Base-by-base conservation (phyloP, 2,888 invertebrate genomes). In the Pyrocoelia pectoralis region DNA sequence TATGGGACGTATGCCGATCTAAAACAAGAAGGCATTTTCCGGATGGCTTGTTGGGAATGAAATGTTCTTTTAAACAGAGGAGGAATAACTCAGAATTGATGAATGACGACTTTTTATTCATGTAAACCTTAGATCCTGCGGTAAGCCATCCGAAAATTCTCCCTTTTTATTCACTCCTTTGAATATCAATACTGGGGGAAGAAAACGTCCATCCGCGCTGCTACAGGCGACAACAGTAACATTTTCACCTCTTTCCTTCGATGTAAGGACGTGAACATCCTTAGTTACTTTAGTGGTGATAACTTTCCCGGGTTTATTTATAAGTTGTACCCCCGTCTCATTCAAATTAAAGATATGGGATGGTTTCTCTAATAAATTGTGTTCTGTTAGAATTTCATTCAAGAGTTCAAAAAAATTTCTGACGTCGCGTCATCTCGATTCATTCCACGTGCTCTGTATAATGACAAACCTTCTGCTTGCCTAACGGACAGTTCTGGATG, bases 1-100 rank as follows among this genome's bases (percentile, higher is more conserved):
- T 64, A 48, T 65, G 74, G 8, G 72, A 74, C 54, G 69, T 69
- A 53, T 76, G 75, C 33, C 73, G 74, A 63, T 77, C 75, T 9
- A 76, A 53, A 14, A 73, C 60, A 1, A 74, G 51, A 9, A 74
- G 38, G 40, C 64, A 66, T 56, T 72, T 72, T 15, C 60, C 48
- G 5, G 38, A 38, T 38, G 38, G 38, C n/a, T 38, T 38, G 10
- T 38, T 2, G 5, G 38, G 38, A 38, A 38, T 38, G 12, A 38
- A 38, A 9, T 6, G 5, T 9, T 38, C 10, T 9, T 9, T 38
- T 38, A 38, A 9, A 5, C 38, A 38, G 3, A 3, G 3, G 5
- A 38, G 5, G 10, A 38, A 38, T 38, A 38, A 38, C 8, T 24
- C 24, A 24, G 24, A 24, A 8, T 8, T 24, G 8, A 24, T 24